Conservation (phyloP, 2,888 invertebrate genomes). For the Mechanitis messenoides region DNA sequence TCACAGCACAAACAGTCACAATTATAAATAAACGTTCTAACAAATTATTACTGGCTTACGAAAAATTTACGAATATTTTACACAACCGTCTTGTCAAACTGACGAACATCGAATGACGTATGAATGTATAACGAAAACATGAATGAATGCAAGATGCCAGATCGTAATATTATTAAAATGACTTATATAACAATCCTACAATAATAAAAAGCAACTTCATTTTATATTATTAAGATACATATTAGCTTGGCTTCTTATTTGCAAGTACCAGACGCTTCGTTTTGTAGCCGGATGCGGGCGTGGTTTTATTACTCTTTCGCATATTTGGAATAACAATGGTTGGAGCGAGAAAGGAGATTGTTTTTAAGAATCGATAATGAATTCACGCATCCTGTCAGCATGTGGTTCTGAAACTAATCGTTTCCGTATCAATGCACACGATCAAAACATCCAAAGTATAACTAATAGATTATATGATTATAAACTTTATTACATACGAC, state of each 20-base stretch:
- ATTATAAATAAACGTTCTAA: background rate
- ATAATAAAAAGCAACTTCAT: slow-evolving; percentile 26
- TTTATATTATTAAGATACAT: rapidly evolving
- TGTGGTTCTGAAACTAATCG: slow-evolving; percentile 71
- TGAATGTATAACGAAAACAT: slow-evolving; percentile 26
- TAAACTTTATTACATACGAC: slow-evolving; percentile 24
- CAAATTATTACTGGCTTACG: background rate
- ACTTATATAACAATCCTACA: slow-evolving; percentile 6
- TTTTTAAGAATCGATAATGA: slow-evolving; percentile 69
- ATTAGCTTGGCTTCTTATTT: slow-evolving; percentile 29
- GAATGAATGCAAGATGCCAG: slow-evolving; percentile 39
- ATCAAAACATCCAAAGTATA: slow-evolving; percentile 26
- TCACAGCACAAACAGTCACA: background rate
- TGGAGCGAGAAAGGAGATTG: slow-evolving; percentile 38
- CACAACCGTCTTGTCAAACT: slow-evolving; percentile 6
- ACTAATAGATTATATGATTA: rapidly evolving
- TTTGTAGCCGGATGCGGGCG: slow-evolving; percentile 49
- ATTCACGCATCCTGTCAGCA: slow-evolving; percentile 70
- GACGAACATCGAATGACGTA: slow-evolving; percentile 24
- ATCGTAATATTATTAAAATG: slow-evolving; percentile 13
- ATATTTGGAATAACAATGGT: slow-evolving; percentile 10
- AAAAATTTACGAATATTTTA: background rate
- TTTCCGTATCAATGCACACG: slow-evolving; percentile 49
- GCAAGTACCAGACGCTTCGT: slow-evolving; percentile 46
- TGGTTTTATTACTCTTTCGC: slow-evolving; percentile 36